Evolutionary conservation across 2,797 vertebrate genomes (phyloP), one percentile per base, ranked within the genome.

Genomic region (Fistularia tabacaria): DNA sequence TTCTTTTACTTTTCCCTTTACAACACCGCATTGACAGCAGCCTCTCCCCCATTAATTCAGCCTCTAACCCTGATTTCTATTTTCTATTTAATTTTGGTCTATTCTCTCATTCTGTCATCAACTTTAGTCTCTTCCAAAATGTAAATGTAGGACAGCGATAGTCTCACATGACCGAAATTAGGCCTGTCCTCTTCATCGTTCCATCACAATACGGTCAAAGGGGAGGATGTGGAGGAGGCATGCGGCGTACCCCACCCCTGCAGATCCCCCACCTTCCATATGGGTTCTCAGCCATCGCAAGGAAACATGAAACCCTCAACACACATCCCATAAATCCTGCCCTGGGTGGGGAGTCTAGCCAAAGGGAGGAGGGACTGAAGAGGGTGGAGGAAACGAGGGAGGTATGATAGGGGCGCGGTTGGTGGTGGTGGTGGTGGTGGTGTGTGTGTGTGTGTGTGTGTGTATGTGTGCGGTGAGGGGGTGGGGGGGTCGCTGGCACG

Each of bases 281-380:
- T 80, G 67, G 76, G 68, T 80, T 80, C 83, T 83, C 79, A 76
- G 74, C 77, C 56, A 46, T 71, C 68, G 75, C 72, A 73, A 82
- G 84, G 87, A 87, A 88, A 89, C 87, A 87, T 78, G 88, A 89
- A 86, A 88, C 87, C 83, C 75, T 82, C 74, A 66, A 73, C 82
- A 87, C 85, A 87, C 79, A 88, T 86, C 87, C 83, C 83, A 89
- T 88, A 88, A 87, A 89, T 89, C 85, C 77, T 83, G 71, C 68
- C 43, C 83, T 62, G 88, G 88, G 82, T 89, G 83, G 85, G 85
- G 80, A 88, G 88, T 87, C 85, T 87, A 83, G 84, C 70, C 69
- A 46, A 57, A 73, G 66, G 71, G 77, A 6, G 79, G 83, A 73
- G 80, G 77, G 76, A 69, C 52, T 7, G 36, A 59, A 57, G 49